These are phyloP conservation scores for Drosophila rellima DNA, from an alignment of 2,888 invertebrate species.

Conservation along the genomic window DNA sequence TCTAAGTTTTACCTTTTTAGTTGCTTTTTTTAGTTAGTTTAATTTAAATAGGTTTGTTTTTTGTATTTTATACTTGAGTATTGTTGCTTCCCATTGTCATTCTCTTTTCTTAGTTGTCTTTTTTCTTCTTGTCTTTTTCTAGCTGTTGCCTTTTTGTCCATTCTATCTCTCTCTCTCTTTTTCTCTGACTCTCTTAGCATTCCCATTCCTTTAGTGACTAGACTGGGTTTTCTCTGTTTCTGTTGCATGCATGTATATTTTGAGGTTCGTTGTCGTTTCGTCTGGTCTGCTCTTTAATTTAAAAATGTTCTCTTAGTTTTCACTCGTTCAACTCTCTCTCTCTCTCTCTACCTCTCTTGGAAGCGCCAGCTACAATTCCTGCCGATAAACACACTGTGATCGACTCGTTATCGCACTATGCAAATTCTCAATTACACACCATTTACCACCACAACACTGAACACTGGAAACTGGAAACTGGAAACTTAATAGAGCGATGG, in stretches of 20 bases:
- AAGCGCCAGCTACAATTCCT: slow-evolving; percentile 44
- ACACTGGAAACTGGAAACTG: slow-evolving; percentile 29
- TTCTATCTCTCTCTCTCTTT: slow-evolving; percentile 30
- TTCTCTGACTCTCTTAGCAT: slow-evolving; percentile 47
- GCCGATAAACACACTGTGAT: slow-evolving; percentile 77
- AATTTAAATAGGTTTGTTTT: slow-evolving; percentile 70
- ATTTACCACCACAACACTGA: slow-evolving; percentile 11
- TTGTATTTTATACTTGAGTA: slow-evolving; percentile 85
- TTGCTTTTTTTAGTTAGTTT: slow-evolving; percentile 36
- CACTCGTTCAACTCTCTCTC: slow-evolving; percentile 4
- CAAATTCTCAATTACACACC: slow-evolving; percentile 56
- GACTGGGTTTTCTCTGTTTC: slow-evolving; percentile 77
- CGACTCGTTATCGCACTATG: slow-evolving; percentile 68
- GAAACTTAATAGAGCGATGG: slow-evolving; percentile 17
- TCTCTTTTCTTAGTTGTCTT: slow-evolving; percentile 28
- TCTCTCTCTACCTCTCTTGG: slow-evolving; percentile 8
- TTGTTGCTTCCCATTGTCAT: slow-evolving; percentile 70
- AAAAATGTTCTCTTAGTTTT: slow-evolving; percentile 14
- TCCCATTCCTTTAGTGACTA: slow-evolving; percentile 83
- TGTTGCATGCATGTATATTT: slow-evolving; percentile 51
- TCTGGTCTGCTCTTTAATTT: slow-evolving; percentile 8
- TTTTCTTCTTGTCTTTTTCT: slow-evolving; percentile 31
- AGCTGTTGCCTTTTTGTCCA: slow-evolving; percentile 26
- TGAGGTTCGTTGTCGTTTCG: slow-evolving; percentile 59
- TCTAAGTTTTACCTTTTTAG: slow-evolving; percentile 36